Conservation (phyloP, 2,888 invertebrate species). For the Ophion ventricosus region DNA sequence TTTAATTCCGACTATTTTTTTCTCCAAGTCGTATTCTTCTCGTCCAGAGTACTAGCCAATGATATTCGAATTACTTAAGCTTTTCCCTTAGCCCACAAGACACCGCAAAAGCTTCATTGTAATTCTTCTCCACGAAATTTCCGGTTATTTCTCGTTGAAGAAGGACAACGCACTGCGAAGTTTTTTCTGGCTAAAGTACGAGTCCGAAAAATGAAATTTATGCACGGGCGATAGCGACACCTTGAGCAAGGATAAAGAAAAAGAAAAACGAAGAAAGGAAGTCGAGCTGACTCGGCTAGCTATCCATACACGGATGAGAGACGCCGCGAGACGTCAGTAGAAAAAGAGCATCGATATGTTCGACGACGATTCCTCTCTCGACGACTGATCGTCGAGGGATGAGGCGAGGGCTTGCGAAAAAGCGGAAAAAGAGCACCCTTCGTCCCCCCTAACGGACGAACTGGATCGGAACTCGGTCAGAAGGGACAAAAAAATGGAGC, state of each 20-base stretch:
- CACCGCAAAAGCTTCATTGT: neutral
- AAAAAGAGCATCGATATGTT: neutral
- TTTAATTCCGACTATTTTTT: neutral
- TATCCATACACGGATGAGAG: neutral
- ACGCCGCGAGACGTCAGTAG: neutral
- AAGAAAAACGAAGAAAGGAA: neutral
- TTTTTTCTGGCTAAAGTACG: neutral
- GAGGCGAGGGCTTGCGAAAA: neutral
- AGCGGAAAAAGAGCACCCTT: conserved; percentile 17
- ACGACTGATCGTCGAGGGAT: neutral
- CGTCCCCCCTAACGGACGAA: conserved; percentile 20
- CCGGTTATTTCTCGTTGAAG: neutral
- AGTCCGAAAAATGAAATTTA: neutral
- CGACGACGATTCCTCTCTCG: neutral
- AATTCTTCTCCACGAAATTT: neutral
- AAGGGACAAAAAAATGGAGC: conserved; percentile 21
- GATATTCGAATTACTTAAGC: neutral
- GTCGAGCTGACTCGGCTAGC: neutral
- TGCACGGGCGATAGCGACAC: neutral
- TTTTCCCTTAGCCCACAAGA: neutral
- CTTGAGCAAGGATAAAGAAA: neutral
- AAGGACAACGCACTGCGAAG: neutral
- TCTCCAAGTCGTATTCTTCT: neutral
- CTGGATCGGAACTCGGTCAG: conserved; percentile 46
- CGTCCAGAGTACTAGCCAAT: neutral